These are phyloP conservation scores for Ochropacha duplaris DNA, from an alignment of 2,888 invertebrate genomes.

Conservation along the genomic window DNA sequence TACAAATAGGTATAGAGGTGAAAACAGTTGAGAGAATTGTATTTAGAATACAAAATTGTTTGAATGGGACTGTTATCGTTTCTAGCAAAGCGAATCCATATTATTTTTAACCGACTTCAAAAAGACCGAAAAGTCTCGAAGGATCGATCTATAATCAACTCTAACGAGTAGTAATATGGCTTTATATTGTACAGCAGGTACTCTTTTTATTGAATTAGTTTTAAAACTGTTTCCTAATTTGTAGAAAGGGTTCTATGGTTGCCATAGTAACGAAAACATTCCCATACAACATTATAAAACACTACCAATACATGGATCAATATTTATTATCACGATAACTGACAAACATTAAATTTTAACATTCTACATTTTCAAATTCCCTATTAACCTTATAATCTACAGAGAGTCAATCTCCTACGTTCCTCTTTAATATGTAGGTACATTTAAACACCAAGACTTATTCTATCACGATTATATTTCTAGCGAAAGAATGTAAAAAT, in stretches of 20 bases:
- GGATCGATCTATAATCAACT: not conserved
- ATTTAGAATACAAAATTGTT: conserved; percentile 61
- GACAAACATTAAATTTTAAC: conserved; percentile 36
- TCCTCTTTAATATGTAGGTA: conserved; percentile 27
- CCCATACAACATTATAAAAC: conserved; percentile 57
- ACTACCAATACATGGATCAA: conserved; percentile 62
- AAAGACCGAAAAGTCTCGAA: not conserved
- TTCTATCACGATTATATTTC: conserved; percentile 11
- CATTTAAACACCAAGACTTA: conserved; percentile 42
- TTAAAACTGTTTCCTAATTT: too few relatives aligned
- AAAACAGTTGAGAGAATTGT: conserved; percentile 53
- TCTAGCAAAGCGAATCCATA: not conserved
- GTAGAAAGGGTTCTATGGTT: too few relatives aligned
- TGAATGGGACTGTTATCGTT: conserved; percentile 35
- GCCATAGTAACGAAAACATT: conserved; percentile 34
- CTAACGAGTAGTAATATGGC: not conserved
- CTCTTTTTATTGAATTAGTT: too few relatives aligned
- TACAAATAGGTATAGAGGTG: conserved; percentile 42
- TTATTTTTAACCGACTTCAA: too few relatives aligned
- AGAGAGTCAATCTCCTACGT: conserved; percentile 54
- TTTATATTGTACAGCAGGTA: not conserved
- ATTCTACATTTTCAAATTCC: conserved; percentile 47
- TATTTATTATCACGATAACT: conserved; percentile 30
- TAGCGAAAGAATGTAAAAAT: too few relatives aligned
- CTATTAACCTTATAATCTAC: conserved; percentile 49